Evolutionary conservation across 2,888 invertebrate species (phyloP).

Genomic region (Dorcus parallelipipedus): DNA sequence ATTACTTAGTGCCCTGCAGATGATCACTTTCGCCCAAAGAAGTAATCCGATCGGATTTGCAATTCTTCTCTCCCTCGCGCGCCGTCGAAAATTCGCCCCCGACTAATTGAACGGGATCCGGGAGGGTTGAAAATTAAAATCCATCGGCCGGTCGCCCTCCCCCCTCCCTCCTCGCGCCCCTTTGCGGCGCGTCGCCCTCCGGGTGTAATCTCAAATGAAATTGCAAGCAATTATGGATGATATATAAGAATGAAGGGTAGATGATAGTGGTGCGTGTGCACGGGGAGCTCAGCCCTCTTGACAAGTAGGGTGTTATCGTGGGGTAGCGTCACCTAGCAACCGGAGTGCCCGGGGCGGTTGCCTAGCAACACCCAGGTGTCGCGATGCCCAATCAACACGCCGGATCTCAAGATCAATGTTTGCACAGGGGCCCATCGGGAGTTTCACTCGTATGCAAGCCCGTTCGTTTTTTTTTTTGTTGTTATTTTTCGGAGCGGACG

Average conservation of each 20-base stretch:
- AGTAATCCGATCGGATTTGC: too few relatives aligned
- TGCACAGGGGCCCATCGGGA: conserved; percentile 31
- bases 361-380: conserved; percentile 50
- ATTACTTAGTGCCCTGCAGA: too few relatives aligned
- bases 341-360: conserved; percentile 37
- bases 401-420: conserved; percentile 50
- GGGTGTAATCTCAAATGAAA: not conserved
- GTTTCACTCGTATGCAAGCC: not conserved
- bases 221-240: conserved; percentile 1
- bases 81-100: not conserved
- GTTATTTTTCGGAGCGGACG: too few relatives aligned
- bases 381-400: conserved; percentile 49
- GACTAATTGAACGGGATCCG: not conserved
- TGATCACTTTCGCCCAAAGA: too few relatives aligned
- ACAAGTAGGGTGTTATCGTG: conserved; percentile 1
- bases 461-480: too few relatives aligned
- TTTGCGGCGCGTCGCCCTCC: not conserved
- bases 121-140: not conserved
- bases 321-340: conserved; percentile 30
- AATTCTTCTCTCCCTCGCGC: too few relatives aligned
- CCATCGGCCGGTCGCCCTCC: too few relatives aligned
- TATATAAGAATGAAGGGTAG: conserved; percentile 1
- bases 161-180: not conserved
- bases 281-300: not conserved
- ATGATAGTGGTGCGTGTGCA: not conserved